These are phyloP conservation scores for Tortrix viridana DNA, from an alignment of 2,888 invertebrate species.

Conservation along the genomic window DNA sequence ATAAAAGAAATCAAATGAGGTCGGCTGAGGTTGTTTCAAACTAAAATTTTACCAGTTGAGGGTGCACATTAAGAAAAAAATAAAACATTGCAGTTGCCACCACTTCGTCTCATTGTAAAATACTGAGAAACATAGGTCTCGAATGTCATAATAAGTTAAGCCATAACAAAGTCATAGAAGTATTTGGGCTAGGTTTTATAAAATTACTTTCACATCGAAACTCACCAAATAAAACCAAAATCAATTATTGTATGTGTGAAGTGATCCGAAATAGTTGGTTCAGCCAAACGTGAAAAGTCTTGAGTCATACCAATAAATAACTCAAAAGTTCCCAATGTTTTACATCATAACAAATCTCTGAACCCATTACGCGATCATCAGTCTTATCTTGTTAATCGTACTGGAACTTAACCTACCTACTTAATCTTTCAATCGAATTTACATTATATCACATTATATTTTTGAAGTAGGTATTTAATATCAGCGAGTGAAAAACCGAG, in stretches of 20 bases:
- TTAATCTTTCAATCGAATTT: too few relatives aligned
- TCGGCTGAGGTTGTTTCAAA: too few relatives aligned
- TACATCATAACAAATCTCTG: not conserved
- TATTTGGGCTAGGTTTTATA: not conserved
- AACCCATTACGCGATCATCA: not conserved
- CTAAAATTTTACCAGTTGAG: too few relatives aligned
- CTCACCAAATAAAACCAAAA: not conserved
- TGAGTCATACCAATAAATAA: conserved; percentile 32
- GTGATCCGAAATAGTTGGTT: conserved; percentile 15
- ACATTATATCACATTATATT: too few relatives aligned
- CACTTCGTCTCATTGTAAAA: too few relatives aligned
- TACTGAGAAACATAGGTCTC: too few relatives aligned
- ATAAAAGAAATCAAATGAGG: too few relatives aligned
- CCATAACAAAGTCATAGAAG: not conserved
- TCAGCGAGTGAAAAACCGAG: too few relatives aligned
- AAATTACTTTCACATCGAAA: not conserved
- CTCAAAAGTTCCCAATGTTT: conserved; percentile 10
- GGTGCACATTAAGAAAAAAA: too few relatives aligned
- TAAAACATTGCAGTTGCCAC: too few relatives aligned
- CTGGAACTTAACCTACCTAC: not conserved
- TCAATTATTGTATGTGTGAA: conserved; percentile 14
- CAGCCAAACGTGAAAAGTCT: conserved; percentile 12
- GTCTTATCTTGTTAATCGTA: conserved; percentile 1
- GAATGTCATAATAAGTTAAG: too few relatives aligned
- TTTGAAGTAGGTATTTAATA: too few relatives aligned